phyloP scores from a whole-genome alignment of 53 echinoderm and acorn worm species.

The Patiria pectinifera region DNA sequence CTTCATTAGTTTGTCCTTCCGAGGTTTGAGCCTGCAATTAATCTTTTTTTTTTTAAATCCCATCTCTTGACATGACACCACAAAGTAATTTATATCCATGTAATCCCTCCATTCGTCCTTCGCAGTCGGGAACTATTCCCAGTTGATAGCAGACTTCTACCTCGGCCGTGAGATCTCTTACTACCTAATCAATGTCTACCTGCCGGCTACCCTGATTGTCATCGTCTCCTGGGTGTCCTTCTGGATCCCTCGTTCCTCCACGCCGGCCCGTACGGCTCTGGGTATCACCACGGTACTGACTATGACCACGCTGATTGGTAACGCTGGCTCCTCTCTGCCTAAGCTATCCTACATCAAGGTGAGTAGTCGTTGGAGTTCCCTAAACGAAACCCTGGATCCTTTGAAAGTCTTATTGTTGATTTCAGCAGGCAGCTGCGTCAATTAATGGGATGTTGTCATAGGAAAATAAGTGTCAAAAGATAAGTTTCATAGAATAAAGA shows the following conservation, averaged over 20 bases:
- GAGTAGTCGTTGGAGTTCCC: too few species aligned
- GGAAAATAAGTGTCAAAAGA: too few species aligned
- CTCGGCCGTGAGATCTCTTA: conserved; percentile 87
- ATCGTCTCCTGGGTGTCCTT: conserved; percentile 93
- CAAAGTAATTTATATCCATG: neutral
- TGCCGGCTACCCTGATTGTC: conserved; percentile 84
- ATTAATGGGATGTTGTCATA: too few species aligned
- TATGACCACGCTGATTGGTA: conserved; percentile 88
- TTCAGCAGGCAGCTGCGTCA: neutral
- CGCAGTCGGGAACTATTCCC: conserved; percentile 91
- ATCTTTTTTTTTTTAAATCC: too few species aligned
- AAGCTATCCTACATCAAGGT: conserved; percentile 94
- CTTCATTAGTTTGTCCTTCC: too few species aligned
- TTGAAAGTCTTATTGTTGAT: too few species aligned
- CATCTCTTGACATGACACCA: too few species aligned
- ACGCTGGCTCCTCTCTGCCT: conserved; percentile 77
- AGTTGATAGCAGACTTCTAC: conserved; percentile 78
- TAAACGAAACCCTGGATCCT: too few species aligned
- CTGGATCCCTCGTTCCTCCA: conserved; percentile 84
- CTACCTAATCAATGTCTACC: conserved; percentile 86
- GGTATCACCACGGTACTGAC: conserved; percentile 94
- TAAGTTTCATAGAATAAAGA: too few species aligned
- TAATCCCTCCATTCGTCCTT: neutral
- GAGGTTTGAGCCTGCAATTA: too few species aligned
- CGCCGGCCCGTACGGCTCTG: conserved; percentile 89